phyloP scores from a whole-genome alignment of 2,888 invertebrate species.

The Pollenia labialis region DNA sequence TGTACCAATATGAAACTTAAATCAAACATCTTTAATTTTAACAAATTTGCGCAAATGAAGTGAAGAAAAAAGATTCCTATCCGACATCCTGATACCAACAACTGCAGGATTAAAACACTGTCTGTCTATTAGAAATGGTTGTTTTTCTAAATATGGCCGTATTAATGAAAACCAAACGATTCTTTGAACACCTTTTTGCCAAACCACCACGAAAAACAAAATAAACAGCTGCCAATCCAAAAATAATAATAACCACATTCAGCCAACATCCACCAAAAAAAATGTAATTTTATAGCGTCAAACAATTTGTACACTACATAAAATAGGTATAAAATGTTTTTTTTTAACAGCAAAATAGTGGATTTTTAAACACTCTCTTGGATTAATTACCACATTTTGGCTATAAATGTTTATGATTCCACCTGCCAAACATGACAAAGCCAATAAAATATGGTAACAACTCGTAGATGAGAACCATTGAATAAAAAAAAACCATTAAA shows the following conservation, averaged over 20 bases:
- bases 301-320: slow-evolving; percentile 65
- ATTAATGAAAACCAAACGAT: slow-evolving; percentile 22
- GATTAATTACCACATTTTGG: slow-evolving; percentile 73
- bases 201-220: slow-evolving; percentile 22
- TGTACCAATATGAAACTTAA: neutral
- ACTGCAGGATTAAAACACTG: slow-evolving; percentile 39
- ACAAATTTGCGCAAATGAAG: slow-evolving; percentile 14
- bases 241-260: slow-evolving; percentile 25
- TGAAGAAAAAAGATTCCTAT: slow-evolving; percentile 19
- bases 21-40: neutral
- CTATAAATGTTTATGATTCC: slow-evolving; percentile 69
- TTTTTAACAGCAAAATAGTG: slow-evolving; percentile 66
- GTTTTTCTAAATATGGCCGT: slow-evolving; percentile 38
- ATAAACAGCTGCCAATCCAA: slow-evolving; percentile 50
- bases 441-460: slow-evolving; percentile 55
- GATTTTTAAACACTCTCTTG: slow-evolving; percentile 70
- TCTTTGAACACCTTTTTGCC: slow-evolving; percentile 47
- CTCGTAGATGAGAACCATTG: slow-evolving; percentile 36
- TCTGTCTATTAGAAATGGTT: neutral
- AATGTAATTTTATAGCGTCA: slow-evolving; percentile 68
- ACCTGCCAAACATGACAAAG: slow-evolving; percentile 72
- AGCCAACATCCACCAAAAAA: slow-evolving; percentile 30
- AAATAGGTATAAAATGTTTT: neutral
- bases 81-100: slow-evolving; percentile 34
- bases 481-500: slow-evolving; percentile 62